A percentile compares a stretch with the other conserved stretches of the same genome.
These are phyloP conservation scores for Xenentodon cancila DNA, from an alignment of 2,797 vertebrate genomes.

Conservation along the genomic window DNA sequence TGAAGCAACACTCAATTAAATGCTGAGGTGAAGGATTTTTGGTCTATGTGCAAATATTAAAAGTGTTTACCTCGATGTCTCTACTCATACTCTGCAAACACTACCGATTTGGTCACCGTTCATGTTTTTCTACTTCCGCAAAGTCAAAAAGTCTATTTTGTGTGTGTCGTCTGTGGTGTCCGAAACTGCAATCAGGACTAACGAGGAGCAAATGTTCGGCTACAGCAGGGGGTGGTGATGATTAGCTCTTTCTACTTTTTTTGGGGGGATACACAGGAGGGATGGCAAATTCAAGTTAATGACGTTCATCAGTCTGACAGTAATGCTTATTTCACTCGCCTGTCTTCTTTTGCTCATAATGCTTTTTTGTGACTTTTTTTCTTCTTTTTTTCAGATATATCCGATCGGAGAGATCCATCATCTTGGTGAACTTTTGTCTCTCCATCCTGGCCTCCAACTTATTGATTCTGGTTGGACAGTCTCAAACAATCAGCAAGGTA, in stretches of 20 bases:
- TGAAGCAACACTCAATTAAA: too few species aligned
- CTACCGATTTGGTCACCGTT: neutral
- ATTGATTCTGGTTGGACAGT: constrained; percentile 97
- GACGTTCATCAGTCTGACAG: constrained; percentile 46
- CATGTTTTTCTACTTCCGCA: neutral
- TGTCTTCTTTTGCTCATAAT: constrained; percentile 1
- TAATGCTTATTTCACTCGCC: constrained; percentile 22
- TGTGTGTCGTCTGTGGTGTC: constrained; percentile 38
- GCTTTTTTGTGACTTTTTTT: neutral
- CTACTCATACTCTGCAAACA: neutral
- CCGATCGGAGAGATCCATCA: constrained; percentile 97
- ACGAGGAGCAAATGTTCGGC: constrained; percentile 69
- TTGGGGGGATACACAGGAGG: constrained; percentile 44
- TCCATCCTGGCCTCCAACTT: constrained; percentile 98
- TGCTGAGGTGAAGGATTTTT: too few species aligned
- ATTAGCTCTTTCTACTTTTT: constrained; percentile 38
- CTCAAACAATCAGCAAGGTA: constrained; percentile 98
- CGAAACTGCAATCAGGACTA: constrained; percentile 66
- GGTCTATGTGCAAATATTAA: too few species aligned
- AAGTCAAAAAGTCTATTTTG: constrained; percentile 21
- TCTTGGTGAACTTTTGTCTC: constrained; percentile 97
- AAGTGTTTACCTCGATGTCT: too few species aligned
- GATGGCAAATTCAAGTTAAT: constrained; percentile 65
- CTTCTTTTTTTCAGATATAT: constrained; percentile 86
- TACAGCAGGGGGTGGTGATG: constrained; percentile 42